phyloP scores from a whole-genome alignment of 2,888 invertebrate species.

The Aphrophora alni region DNA sequence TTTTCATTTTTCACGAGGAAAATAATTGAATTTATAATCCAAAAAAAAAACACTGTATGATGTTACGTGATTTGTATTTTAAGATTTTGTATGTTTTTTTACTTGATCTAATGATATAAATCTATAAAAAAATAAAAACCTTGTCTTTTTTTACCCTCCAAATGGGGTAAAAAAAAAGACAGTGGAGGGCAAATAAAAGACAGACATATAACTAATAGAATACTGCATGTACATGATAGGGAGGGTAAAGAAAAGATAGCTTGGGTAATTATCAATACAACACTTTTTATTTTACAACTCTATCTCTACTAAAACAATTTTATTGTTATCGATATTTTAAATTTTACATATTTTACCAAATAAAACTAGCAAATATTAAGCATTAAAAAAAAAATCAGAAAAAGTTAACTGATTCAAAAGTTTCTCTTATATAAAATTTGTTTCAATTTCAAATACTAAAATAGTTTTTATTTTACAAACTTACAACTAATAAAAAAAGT shows the following conservation, averaged over 20 bases:
- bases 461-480: conserved; percentile 18
- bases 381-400: neutral
- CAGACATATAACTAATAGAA: conserved; percentile 7
- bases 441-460: neutral
- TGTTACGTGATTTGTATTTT: conserved; percentile 15
- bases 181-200: conserved; percentile 16
- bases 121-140: conserved; percentile 11
- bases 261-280: conserved; percentile 3
- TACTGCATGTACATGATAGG: conserved; percentile 18
- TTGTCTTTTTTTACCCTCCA: neutral
- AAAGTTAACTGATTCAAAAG: neutral
- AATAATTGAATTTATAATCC: neutral
- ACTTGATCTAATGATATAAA: neutral
- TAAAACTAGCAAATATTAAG: too few relatives aligned
- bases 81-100: conserved; percentile 15
- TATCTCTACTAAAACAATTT: neutral
- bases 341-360: too few relatives aligned
- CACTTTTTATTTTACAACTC: neutral
- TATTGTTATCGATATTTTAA: too few relatives aligned
- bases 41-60: neutral
- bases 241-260: conserved; percentile 15
- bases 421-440: neutral
- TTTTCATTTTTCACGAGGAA: neutral
- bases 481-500: conserved; percentile 12
- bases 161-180: neutral